phyloP scores from a whole-genome alignment of 1,140 invertebrate genomes.

The Zaprionus vittiger region DNA sequence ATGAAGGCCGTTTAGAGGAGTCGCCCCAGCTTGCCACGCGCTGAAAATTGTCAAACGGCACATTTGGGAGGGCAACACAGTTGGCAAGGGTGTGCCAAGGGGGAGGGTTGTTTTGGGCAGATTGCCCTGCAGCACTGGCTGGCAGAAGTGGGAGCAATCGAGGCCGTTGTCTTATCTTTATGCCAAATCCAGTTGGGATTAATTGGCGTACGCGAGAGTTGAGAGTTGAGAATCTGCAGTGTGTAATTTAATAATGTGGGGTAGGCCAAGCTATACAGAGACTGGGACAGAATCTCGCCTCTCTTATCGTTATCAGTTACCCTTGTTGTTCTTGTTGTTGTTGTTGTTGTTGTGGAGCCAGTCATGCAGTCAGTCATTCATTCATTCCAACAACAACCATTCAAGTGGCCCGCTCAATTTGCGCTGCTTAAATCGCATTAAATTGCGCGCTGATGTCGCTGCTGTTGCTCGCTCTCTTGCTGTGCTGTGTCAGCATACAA shows the following conservation, averaged over 20 bases:
- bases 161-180: slow-evolving; percentile 78
- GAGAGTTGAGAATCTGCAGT: slow-evolving; percentile 56
- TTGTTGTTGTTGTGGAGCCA: slow-evolving; percentile 50
- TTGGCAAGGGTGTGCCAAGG: background rate
- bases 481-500: slow-evolving; percentile 77
- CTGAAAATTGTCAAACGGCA: slow-evolving; percentile 71
- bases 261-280: slow-evolving; percentile 42
- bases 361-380: slow-evolving; percentile 65
- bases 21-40: slow-evolving; percentile 61
- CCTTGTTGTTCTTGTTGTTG: slow-evolving; percentile 36
- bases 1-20: slow-evolving; percentile 48
- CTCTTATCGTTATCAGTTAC: slow-evolving; percentile 64
- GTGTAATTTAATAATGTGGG: slow-evolving; percentile 80
- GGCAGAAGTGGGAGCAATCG: slow-evolving; percentile 11
- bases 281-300: slow-evolving; percentile 24
- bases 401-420: slow-evolving; percentile 79
- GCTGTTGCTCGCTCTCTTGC: slow-evolving; percentile 16
- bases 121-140: slow-evolving; percentile 62
- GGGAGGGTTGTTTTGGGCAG: slow-evolving; percentile 35
- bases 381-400: slow-evolving; percentile 49
- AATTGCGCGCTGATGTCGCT: slow-evolving; percentile 62
- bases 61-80: slow-evolving; percentile 28
- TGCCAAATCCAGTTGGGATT: slow-evolving; percentile 81
- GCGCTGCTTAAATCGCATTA: slow-evolving; percentile 79
- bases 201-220: slow-evolving; percentile 66